Conservation (phyloP, 2,113 vertebrate genomes). For the Lucifuga dentata region DNA sequence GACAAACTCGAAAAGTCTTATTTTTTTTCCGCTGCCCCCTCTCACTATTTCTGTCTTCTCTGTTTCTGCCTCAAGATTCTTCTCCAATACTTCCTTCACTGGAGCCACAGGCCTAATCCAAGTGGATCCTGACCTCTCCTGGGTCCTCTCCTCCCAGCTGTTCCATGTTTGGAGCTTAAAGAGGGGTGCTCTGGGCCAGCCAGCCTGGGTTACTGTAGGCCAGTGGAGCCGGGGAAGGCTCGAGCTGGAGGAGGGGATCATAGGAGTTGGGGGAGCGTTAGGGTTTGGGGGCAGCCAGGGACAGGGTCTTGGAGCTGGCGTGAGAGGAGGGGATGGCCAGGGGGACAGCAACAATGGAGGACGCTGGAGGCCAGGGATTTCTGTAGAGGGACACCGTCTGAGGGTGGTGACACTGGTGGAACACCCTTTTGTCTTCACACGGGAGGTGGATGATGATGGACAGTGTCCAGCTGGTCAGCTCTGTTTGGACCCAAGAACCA, state of each 20-base stretch:
- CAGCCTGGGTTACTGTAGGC: constrained; percentile 93
- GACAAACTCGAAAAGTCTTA: no score
- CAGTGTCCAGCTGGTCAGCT: constrained; percentile 93
- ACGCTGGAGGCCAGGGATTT: constrained; percentile 78
- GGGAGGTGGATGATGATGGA: constrained; percentile 93
- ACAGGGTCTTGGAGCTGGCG: constrained; percentile 90
- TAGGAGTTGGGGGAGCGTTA: constrained; percentile 87
- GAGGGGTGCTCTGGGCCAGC: constrained; percentile 92
- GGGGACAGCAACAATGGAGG: constrained; percentile 60
- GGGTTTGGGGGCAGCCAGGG: constrained; percentile 84
- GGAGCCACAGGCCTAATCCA: constrained; percentile 91
- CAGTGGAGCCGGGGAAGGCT: constrained; percentile 91
- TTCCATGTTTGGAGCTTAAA: constrained; percentile 98
- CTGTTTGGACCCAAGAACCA: constrained; percentile 93
- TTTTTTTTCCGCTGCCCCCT: neutral
- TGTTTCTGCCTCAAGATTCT: constrained; percentile 83
- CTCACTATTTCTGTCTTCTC: constrained; percentile 21
- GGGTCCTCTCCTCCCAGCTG: constrained; percentile 90
- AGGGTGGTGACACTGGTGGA: constrained; percentile 95
- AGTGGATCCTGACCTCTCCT: constrained; percentile 86
- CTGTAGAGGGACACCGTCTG: constrained; percentile 83
- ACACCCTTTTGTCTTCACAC: constrained; percentile 93
- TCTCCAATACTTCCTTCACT: constrained; percentile 93
- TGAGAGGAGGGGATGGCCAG: constrained; percentile 68
- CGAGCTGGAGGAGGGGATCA: constrained; percentile 88